Conservation (phyloP, 2,113 vertebrate species). For the Malurus elegans region DNA sequence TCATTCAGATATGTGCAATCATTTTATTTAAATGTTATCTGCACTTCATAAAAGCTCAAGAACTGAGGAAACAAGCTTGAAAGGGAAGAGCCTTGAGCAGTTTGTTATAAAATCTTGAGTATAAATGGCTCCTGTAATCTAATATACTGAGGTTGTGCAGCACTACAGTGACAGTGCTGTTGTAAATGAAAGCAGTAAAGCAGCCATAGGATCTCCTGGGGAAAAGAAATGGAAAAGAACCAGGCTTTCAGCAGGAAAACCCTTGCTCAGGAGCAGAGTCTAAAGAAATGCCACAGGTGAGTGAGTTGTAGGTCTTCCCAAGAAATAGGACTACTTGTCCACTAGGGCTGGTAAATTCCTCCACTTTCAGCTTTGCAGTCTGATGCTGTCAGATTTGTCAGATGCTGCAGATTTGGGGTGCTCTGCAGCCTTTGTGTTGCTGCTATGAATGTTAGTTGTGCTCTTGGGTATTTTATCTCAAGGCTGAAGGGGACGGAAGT, state of each 20-base stretch:
- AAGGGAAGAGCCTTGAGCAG: neutral
- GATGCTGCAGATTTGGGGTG: neutral
- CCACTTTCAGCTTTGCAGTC: neutral
- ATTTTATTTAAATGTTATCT: neutral
- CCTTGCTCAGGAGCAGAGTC: neutral
- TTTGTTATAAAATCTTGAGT: neutral
- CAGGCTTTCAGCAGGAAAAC: neutral
- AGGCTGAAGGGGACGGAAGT: neutral
- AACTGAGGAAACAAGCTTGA: neutral
- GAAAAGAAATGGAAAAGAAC: neutral
- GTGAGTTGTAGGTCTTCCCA: neutral
- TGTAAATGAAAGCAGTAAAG: constrained; percentile 1
- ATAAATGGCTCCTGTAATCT: neutral
- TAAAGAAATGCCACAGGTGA: neutral
- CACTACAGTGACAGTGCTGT: neutral
- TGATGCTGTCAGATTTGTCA: neutral
- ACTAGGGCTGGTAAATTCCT: neutral
- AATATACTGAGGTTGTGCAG: neutral
- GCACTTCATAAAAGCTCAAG: neutral
- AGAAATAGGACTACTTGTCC: neutral
- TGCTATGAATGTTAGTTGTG: neutral
- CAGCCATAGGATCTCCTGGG: neutral
- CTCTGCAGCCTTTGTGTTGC: neutral
- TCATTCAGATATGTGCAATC: neutral
- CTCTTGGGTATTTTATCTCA: neutral